Evolutionary conservation across 2,113 vertebrate genomes (phyloP).

Genomic region (Gambusia holbrooki): DNA sequence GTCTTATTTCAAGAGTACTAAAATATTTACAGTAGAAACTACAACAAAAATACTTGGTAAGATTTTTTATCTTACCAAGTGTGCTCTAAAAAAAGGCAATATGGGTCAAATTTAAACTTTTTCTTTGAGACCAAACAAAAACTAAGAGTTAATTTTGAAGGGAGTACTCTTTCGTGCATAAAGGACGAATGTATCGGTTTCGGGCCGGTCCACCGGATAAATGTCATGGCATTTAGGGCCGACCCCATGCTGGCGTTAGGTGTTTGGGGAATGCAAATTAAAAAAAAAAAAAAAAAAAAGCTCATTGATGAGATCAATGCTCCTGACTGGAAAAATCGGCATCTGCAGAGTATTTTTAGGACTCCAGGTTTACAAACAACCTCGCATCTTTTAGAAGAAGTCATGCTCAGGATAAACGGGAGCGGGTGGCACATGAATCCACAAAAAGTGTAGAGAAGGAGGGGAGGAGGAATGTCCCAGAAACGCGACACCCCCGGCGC

Average conservation of each 20-base stretch:
- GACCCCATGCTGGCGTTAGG: background rate
- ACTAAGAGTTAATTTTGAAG: background rate
- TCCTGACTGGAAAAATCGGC: background rate
- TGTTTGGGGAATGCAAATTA: conserved; percentile 5
- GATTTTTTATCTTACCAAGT: too few relatives aligned
- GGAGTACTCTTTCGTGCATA: background rate
- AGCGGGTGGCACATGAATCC: conserved; percentile 43
- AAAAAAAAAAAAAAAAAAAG: background rate
- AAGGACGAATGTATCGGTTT: background rate
- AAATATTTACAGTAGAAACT: too few relatives aligned
- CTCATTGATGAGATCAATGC: background rate
- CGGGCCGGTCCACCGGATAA: background rate
- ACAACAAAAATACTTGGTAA: too few relatives aligned
- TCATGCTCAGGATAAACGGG: conserved; percentile 8
- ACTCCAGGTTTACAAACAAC: background rate
- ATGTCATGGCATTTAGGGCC: conserved; percentile 15
- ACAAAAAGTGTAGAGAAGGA: conserved; percentile 44
- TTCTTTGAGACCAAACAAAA: background rate
- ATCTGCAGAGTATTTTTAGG: background rate
- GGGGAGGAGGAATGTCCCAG: conserved; percentile 67
- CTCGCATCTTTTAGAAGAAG: conserved; percentile 3
- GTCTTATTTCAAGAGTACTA: too few relatives aligned
- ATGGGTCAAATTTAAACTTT: too few relatives aligned
- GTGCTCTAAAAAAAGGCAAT: too few relatives aligned
- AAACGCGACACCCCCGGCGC: conserved; percentile 69